phyloP scores from a whole-genome alignment of 1,140 invertebrate genomes.

The Ceratina australensis region DNA sequence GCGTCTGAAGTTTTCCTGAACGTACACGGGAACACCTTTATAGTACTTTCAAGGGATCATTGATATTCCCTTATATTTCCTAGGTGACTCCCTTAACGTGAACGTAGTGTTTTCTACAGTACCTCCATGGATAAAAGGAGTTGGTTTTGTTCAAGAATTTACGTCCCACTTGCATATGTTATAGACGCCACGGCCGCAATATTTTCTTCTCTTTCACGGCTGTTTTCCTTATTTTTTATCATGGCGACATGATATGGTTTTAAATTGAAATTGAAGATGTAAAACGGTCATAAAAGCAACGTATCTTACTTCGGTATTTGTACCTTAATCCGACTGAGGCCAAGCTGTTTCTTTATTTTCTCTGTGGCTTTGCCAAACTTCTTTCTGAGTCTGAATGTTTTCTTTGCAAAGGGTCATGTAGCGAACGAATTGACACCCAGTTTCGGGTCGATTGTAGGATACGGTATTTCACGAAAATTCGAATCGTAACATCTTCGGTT shows the following conservation, averaged over 20 bases:
- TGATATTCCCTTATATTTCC: neutral
- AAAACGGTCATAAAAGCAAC: neutral
- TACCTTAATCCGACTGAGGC: too few relatives aligned
- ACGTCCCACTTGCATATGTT: neutral
- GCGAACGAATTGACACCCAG: neutral
- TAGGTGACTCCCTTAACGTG: neutral
- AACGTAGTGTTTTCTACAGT: neutral
- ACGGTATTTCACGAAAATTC: neutral
- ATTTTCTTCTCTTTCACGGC: neutral
- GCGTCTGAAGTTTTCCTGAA: neutral
- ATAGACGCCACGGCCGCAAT: neutral
- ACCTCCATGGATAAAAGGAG: neutral
- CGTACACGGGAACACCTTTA: neutral
- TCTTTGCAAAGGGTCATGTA: too few relatives aligned
- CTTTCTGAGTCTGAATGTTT: too few relatives aligned
- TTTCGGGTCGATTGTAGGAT: neutral
- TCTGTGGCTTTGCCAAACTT: too few relatives aligned
- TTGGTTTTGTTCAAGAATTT: neutral
- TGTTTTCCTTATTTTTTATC: too few relatives aligned
- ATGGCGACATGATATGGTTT: neutral
- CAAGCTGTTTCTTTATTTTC: too few relatives aligned
- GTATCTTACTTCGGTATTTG: too few relatives aligned
- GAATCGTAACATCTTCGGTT: neutral
- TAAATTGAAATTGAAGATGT: neutral
- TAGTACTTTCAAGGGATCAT: neutral